Evolutionary conservation across 2,113 vertebrate species (phyloP).

Genomic region (Ovibos moschatus): DNA sequence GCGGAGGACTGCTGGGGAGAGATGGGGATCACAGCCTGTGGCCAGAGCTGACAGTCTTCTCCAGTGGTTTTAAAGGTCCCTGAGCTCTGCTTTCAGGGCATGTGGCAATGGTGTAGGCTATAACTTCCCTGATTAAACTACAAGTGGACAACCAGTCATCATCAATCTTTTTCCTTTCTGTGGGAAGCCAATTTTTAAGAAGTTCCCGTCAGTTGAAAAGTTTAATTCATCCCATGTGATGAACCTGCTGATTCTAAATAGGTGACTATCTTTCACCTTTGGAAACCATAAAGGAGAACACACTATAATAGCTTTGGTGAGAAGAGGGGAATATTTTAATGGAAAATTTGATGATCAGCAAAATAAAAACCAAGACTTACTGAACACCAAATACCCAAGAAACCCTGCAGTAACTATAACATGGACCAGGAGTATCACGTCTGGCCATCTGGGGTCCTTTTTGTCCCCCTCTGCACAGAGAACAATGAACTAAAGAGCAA

Average conservation of each 20-base stretch:
- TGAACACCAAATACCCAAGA: not conserved
- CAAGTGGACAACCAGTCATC: not conserved
- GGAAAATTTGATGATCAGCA: not conserved
- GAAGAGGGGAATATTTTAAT: not conserved
- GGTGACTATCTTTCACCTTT: not conserved
- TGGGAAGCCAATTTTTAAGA: not conserved
- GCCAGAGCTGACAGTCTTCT: not conserved
- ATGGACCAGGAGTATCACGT: not conserved
- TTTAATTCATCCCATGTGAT: not conserved
- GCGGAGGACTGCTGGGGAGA: not conserved
- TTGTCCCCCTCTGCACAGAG: not conserved
- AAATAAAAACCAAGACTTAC: not conserved
- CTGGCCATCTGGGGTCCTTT: not conserved
- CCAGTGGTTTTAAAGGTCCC: not conserved
- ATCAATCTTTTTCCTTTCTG: not conserved
- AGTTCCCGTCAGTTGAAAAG: no score
- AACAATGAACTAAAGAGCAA: not conserved
- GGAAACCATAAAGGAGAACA: not conserved
- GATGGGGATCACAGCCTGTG: not conserved
- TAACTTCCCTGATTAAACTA: not conserved
- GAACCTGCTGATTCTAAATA: not conserved
- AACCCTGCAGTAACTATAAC: accelerated
- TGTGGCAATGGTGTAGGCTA: not conserved
- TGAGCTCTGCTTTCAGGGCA: not conserved
- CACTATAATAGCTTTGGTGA: not conserved